A percentile compares a stretch with the other conserved stretches of the same genome.
phyloP scores from a whole-genome alignment of 2,888 invertebrate species.

The Drosophila ustulata region DNA sequence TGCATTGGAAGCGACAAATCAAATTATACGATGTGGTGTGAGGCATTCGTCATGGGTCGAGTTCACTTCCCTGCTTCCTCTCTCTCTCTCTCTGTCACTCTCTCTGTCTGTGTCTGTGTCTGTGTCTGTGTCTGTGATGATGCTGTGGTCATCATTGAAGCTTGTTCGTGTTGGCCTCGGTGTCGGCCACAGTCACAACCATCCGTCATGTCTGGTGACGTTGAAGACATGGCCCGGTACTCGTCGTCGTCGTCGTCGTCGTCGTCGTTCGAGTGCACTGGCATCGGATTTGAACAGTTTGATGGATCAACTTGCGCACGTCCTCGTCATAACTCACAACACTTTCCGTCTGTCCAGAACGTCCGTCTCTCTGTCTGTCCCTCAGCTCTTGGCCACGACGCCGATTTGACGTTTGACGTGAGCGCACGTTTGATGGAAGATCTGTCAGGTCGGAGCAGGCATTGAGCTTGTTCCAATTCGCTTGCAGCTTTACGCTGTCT shows the following conservation, averaged over 20 bases:
- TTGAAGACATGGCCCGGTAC: constrained; percentile 51
- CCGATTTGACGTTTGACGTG: constrained; percentile 77
- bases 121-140: background rate
- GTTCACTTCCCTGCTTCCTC: background rate
- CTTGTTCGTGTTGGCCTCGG: constrained; percentile 56
- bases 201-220: constrained; percentile 73
- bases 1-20: constrained; percentile 67
- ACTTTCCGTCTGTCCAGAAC: constrained; percentile 53
- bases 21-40: constrained; percentile 64
- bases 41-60: constrained; percentile 67
- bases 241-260: constrained; percentile 30
- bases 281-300: constrained; percentile 77
- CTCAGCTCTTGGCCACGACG: constrained; percentile 54
- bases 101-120: background rate
- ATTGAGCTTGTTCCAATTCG: constrained; percentile 75
- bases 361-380: background rate
- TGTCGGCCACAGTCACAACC: constrained; percentile 75
- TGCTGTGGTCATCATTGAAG: constrained; percentile 42
- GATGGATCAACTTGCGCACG: constrained; percentile 80
- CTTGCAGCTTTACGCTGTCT: constrained; percentile 74
- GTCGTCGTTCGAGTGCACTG: constrained; percentile 59
- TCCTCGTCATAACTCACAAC: constrained; percentile 78
- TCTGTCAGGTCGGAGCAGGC: constrained; percentile 67
- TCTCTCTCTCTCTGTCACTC: background rate
- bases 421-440: constrained; percentile 78